Evolutionary conservation across 2,113 vertebrate species (phyloP), one percentile per base, ranked within the genome.

Genomic region (Cryptoleucopteryx plumbea): DNA sequence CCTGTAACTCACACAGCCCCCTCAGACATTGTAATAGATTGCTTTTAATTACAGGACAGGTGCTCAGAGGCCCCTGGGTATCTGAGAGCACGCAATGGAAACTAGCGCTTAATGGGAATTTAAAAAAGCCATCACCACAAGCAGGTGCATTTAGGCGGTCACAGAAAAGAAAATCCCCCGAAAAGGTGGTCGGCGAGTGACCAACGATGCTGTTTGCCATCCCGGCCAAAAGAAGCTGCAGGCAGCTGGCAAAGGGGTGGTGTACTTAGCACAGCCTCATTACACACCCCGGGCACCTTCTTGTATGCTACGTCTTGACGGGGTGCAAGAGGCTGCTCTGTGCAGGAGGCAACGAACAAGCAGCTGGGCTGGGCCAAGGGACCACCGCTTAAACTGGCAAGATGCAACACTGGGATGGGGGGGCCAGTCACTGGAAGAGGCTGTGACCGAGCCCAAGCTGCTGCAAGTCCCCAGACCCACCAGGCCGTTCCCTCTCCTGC

Each of bases 31-130:
- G 15, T 50, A 90, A 70, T 62, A 77, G 72, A 90, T 87, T 95
- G 68, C 56, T 96, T 96, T 92, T 93, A 96, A 96, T 96, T 96
- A 82, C 9, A 93, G 70, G 42, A 73, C 83, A 89, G 56, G 56
- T 21, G 45, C 83, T 84, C 86, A 62, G 31, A 77, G 74, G 71
- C 52, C 67, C 36, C 62, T 86, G 36, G 62, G 58, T 72, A 79
- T 58, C 42, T 61, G 63, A 74, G 47, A 38, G 53, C 32, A 7
- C 3, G 4, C 26, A 84, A 55, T 29, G 25, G 32, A 94, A 96
- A 85, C 48, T 9, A 42, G 45, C 93, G 56, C n/a, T 93, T 89
- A 77, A 53, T 8, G 16, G 66, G 36, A 86, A 91, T 67, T 32
- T 32, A 29, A 45, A 29, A 47, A 31, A 43, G 0, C 4, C 58